Base-by-base conservation (phyloP, 2,888 invertebrate genomes). In the Lasioglossum malachurum region DNA sequence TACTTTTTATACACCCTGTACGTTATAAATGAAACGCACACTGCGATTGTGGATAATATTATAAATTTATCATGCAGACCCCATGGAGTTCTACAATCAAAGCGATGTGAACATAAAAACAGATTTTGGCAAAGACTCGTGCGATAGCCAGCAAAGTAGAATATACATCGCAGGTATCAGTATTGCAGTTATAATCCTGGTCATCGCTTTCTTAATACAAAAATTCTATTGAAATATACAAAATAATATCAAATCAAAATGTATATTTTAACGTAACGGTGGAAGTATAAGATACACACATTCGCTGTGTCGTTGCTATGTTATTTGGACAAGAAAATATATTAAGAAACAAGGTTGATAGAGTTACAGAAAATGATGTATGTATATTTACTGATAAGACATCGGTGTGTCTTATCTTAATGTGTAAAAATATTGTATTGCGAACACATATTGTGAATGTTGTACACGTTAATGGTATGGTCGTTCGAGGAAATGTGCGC, bases 191-290 rank as follows among this genome's bases (percentile, higher is more conserved):
- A 91, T 97, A 8, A 96, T 97, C 53, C 94, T 97, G 0, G 88
- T 97, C 38, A 93, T 97, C 57, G 97, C 97, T 41, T 96, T 97
- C 85, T 92, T 97, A 64, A 94, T 97, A 84, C 97, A 97, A 92
- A 97, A 94, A 83, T 41, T 92, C 41, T 91, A 88, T 87, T 89
- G 87, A 91, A 82, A 69, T 41, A 64, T 85, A 78, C 44, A 78
- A 82, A 83, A 31, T 72, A 57, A 81, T 57, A 67, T 71, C 14
- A 80, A 74, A 41, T 44, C 27, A 77, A 14, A 72, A 74, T 67
- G 44, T 84, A 53, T 80, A 77, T 73, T 83, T 79, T 64, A 87
- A 49, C 60, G 35, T n/a, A 75, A 71, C 27, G 53, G 31, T 38
- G 57, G 64, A 80, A 46, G 19, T 69, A 73, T 57, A 49, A 75